These are phyloP conservation scores for Hemicordylus capensis DNA, from an alignment of 2,113 vertebrate genomes.

Conservation along the genomic window DNA sequence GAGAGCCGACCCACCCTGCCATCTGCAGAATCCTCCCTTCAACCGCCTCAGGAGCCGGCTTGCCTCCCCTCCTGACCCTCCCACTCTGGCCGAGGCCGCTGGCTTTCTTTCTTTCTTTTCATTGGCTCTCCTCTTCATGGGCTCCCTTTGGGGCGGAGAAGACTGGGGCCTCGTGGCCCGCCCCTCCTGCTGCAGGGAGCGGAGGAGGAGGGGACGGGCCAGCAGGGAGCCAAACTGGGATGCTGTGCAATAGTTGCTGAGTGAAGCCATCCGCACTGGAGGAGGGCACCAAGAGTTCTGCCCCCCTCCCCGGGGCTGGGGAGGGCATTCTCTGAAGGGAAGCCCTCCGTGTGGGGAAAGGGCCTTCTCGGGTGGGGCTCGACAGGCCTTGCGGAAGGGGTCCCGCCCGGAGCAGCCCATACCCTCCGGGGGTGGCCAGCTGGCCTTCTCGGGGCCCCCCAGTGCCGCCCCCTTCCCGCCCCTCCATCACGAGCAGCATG, in stretches of 20 bases:
- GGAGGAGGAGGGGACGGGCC: not conserved
- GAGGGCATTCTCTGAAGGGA: too few relatives aligned
- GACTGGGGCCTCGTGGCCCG: not conserved
- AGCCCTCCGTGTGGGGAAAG: too few relatives aligned
- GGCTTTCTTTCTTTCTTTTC: not conserved
- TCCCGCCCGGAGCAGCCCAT: too few relatives aligned
- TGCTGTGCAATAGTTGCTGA: conserved; percentile 65
- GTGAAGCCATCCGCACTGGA: conserved; percentile 57
- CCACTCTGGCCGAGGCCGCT: accelerated
- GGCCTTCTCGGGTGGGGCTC: too few relatives aligned
- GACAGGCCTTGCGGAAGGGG: too few relatives aligned
- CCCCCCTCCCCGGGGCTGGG: not conserved
- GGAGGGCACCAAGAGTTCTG: not conserved
- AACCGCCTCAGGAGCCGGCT: not conserved
- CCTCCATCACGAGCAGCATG: conserved; percentile 73
- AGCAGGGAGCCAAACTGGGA: conserved; percentile 43
- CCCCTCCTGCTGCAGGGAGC: not conserved
- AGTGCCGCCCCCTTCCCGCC: conserved; percentile 11
- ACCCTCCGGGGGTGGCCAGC: too few relatives aligned
- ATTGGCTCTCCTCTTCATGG: not conserved
- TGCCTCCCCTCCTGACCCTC: not conserved
- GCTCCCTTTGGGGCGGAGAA: not conserved
- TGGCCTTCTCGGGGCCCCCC: not conserved
- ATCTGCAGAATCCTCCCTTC: too few relatives aligned
- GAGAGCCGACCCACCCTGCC: not conserved